Conservation (phyloP, 1,140 invertebrate genomes). For the Homarus americanus region DNA sequence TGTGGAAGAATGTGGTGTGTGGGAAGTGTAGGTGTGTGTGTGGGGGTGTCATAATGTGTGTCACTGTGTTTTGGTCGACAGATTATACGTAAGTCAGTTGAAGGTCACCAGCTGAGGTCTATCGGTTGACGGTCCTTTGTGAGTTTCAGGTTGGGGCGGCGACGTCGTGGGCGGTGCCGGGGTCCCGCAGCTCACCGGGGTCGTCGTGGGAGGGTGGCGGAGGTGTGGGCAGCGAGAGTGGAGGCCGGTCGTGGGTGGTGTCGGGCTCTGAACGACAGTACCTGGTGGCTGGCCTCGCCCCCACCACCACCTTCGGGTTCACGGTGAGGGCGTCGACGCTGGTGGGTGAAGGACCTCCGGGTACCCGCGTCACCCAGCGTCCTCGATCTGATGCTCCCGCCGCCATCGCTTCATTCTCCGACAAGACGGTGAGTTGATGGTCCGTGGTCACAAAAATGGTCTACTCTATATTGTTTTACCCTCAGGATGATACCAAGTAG, state of each 20-base stretch:
- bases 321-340: constrained; percentile 37
- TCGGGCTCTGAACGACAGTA: constrained; percentile 57
- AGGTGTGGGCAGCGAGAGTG: neutral
- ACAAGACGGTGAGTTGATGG: constrained; percentile 39
- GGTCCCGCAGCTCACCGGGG: neutral
- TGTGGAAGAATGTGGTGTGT: too few relatives aligned
- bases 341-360: constrained; percentile 46
- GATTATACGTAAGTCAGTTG: too few relatives aligned
- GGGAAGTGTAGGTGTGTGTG: too few relatives aligned
- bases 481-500: too few relatives aligned
- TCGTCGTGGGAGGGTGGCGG: constrained; percentile 34
- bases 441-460: too few relatives aligned
- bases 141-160: neutral
- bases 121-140: too few relatives aligned
- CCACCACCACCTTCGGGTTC: constrained; percentile 39
- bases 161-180: constrained; percentile 11
- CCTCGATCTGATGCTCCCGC: constrained; percentile 35
- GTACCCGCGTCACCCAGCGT: constrained; percentile 35
- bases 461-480: too few relatives aligned
- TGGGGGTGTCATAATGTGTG: too few relatives aligned
- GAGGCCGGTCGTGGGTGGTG: constrained; percentile 61
- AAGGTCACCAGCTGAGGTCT: too few relatives aligned
- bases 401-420: constrained; percentile 60
- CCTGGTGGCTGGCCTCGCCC: constrained; percentile 42
- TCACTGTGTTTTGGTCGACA: too few relatives aligned